These are phyloP conservation scores for Hapalemur alaotrensis DNA, from an alignment of 2,797 vertebrate genomes.

Conservation along the genomic window DNA sequence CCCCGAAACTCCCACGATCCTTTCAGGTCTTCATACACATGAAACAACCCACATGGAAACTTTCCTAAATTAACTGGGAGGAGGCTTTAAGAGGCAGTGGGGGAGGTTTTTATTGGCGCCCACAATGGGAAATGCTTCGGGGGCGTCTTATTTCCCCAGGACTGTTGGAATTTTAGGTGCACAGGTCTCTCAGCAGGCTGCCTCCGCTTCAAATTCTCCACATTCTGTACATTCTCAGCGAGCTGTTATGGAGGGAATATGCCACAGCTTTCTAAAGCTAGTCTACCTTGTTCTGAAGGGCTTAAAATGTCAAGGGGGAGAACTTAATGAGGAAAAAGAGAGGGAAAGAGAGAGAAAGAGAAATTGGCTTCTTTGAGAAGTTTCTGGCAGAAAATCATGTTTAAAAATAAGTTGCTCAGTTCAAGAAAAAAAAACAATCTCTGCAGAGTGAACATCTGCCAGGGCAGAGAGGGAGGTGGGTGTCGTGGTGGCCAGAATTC, in stretches of 20 bases:
- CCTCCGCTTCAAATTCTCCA: neutral
- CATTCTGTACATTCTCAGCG: neutral
- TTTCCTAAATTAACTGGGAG: constrained; percentile 14
- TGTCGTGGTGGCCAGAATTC: accelerated
- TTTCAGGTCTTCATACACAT: constrained; percentile 10
- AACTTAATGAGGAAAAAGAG: neutral
- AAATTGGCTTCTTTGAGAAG: neutral
- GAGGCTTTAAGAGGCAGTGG: neutral
- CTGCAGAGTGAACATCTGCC: neutral
- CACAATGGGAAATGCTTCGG: neutral
- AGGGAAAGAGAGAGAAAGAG: neutral
- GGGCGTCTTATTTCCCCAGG: neutral
- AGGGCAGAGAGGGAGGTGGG: no score
- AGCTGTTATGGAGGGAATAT: neutral
- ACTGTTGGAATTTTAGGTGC: neutral
- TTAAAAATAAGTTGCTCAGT: neutral
- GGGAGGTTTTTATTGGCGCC: neutral
- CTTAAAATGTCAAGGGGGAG: neutral
- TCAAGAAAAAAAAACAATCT: neutral
- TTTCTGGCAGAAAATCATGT: neutral
- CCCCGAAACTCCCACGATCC: neutral
- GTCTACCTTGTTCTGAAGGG: neutral
- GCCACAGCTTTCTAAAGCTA: neutral
- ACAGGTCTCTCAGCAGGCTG: neutral
- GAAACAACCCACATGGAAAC: constrained; percentile 35